Base-by-base conservation (phyloP, 1,140 invertebrate genomes). In the Lanistes nyassanus region DNA sequence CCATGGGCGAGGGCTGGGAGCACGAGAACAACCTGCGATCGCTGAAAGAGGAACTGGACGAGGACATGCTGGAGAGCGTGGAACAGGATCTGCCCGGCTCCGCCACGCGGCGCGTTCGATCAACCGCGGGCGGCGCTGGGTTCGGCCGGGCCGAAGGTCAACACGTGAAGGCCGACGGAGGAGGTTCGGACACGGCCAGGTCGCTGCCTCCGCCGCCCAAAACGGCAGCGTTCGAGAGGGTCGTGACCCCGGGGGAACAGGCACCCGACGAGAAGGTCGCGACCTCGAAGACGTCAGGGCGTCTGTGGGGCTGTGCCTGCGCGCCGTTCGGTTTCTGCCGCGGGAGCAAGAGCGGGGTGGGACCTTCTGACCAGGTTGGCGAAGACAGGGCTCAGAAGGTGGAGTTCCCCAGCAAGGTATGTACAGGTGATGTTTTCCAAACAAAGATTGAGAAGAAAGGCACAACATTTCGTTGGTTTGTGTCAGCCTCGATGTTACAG, bases 21-120 rank as follows among this genome's bases (percentile, higher is more conserved):
- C 81, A 84, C 42, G 83, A 80, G 34, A 83, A 77, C 76, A 76
- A 81, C 13, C 75, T 86, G 11, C 82, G 81, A 67, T 81, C 85
- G 4, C 74, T 85, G 26, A 85, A 85, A 76, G 76, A 80, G 53
- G 82, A 82, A 58, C 74, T 80, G 16, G 85, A 86, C 70, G 83
- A 85, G 53, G 80, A 82, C 51, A 78, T 78, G 56, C 64, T 84
- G 51, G 84, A 85, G 72, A 81, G 83, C 55, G 78, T 82, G 21
- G 83, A 86, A 53, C 82, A 84, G 64, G 75, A 80, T 37, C 72
- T 56, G 60, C 58, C 76, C 16, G 51, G 29, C 37, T 58, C 21
- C 21, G 29, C 76, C 39, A 39, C 29, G 4, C 26, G 47, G 19
- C 64, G 73, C 3, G 42, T 47, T 9, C 42, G 42, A 13, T 16